Evolutionary conservation across 1,140 invertebrate genomes (phyloP), one percentile per base, ranked within the genome.

Genomic region (Lepidurus arcticus): DNA sequence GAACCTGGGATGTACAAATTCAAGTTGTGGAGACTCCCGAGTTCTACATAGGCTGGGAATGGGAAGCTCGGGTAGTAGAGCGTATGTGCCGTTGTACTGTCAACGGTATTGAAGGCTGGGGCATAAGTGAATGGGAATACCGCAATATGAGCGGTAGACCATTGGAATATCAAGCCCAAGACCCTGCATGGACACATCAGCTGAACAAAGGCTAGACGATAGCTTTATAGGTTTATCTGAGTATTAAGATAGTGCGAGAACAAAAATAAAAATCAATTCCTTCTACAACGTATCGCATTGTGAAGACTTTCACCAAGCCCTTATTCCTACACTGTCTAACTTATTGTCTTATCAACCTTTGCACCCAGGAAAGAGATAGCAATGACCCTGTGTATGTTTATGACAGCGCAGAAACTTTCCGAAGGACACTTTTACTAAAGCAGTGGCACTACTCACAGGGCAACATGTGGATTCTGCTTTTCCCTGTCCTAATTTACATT

Each of bases 61-160:
- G 89, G 87, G 90, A 92, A 82, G 90, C 90, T 6, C 86, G 88
- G 47, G 89, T 92, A 85, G 86, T 89, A 77, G 91, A 92, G 82
- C 81, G 91, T 44, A 90, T 91, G 83, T 88, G 88, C 80, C 87
- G 83, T 77, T 92, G 87, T 82, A 82, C 84, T 7, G 87, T 92
- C 0, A 90, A 92, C 85, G 90, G 89, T 2, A 83, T 89, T 0
- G 85, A 85, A 21, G 91, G 91, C 0, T 87, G 88, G 82, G 91
- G 91, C 1, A 88, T 92, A 24, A 90, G 89, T 1, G 91, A 92
- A 85, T 92, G 91, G 87, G 88, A 90, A 82, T 92, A 92, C 84
- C 84, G 87, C 13, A 86, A 88, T 83, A 83, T 81, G 73, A 84
- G 82, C 21, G 88, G 88, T 84, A 24, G 87, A 85, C 79, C 81